phyloP scores from a whole-genome alignment of 2,888 invertebrate species.

The Chrysotoxum bicinctum region DNA sequence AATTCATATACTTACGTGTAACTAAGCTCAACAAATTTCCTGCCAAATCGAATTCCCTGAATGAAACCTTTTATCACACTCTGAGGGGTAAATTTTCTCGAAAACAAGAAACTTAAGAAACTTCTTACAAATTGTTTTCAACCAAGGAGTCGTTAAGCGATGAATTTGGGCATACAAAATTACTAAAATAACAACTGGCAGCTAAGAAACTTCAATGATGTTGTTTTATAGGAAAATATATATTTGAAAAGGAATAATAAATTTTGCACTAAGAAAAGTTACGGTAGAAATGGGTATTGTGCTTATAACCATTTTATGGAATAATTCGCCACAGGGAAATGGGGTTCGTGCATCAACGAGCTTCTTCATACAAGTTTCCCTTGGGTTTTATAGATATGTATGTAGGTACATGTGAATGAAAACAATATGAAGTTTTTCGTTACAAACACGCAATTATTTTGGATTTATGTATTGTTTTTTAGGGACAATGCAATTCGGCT shows the following conservation, averaged over 20 bases:
- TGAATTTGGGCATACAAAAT: constrained; percentile 14
- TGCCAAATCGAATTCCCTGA: constrained; percentile 1
- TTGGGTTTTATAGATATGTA: too few relatives aligned
- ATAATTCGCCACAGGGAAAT: constrained; percentile 4
- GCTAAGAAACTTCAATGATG: constrained; percentile 7
- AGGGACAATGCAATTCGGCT: neutral
- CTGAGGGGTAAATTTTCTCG: neutral
- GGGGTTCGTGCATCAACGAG: constrained; percentile 6
- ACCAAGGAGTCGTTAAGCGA: constrained; percentile 38
- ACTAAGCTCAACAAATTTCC: neutral
- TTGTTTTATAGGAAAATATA: neutral
- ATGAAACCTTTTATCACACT: constrained; percentile 18
- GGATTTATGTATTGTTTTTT: neutral
- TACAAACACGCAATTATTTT: constrained; percentile 15
- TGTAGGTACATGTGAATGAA: neutral
- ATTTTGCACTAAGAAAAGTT: neutral
- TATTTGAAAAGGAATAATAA: constrained; percentile 5
- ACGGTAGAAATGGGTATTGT: neutral
- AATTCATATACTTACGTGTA: neutral
- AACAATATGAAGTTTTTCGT: constrained; percentile 13
- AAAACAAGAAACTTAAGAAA: constrained; percentile 34
- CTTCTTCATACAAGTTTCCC: neutral
- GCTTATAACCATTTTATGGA: constrained; percentile 4
- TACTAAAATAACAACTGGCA: constrained; percentile 3
- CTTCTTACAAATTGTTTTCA: constrained; percentile 22